Percentiles rank a stretch among this genome's conserved stretches.
Conservation (phyloP, 2,113 vertebrate genomes). For the Sciurus niger region DNA sequence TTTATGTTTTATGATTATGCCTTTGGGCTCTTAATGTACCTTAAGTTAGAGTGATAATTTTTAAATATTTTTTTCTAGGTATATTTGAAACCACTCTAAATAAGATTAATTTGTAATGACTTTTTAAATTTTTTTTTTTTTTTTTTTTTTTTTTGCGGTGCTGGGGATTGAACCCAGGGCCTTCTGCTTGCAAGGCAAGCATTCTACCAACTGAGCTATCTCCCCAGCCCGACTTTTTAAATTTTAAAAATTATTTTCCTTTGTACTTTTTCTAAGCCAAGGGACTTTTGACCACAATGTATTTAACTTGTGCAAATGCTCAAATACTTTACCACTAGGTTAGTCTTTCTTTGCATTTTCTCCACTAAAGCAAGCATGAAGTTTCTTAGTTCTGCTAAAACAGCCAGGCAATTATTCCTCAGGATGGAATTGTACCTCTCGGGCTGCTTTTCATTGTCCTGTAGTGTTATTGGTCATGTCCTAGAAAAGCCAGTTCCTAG, state of each 20-base stretch:
- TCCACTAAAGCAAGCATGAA: background rate
- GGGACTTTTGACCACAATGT: background rate
- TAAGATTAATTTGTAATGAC: slow-evolving; percentile 2
- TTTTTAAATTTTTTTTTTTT: background rate
- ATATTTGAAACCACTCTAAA: slow-evolving; percentile 18
- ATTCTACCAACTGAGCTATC: no score
- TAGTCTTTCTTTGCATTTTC: background rate
- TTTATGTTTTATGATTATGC: background rate
- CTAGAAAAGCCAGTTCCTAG: background rate
- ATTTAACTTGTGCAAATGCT: background rate
- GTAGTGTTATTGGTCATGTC: background rate
- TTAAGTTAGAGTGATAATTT: no score
- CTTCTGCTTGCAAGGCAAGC: no score
- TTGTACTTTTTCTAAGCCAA: slow-evolving; percentile 38
- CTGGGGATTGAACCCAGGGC: no score
- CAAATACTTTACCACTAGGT: background rate
- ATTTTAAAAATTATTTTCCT: background rate
- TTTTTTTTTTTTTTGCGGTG: no score
- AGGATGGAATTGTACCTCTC: background rate
- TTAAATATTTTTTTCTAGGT: no score
- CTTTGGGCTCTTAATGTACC: no score
- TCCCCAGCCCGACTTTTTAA: background rate
- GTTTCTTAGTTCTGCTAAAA: background rate
- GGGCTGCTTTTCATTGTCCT: background rate
- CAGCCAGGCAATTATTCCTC: background rate